A percentile compares a stretch with the other conserved stretches of the same genome.
phyloP scores from a whole-genome alignment of 2,888 invertebrate species.

The Ophion obscuratus region DNA sequence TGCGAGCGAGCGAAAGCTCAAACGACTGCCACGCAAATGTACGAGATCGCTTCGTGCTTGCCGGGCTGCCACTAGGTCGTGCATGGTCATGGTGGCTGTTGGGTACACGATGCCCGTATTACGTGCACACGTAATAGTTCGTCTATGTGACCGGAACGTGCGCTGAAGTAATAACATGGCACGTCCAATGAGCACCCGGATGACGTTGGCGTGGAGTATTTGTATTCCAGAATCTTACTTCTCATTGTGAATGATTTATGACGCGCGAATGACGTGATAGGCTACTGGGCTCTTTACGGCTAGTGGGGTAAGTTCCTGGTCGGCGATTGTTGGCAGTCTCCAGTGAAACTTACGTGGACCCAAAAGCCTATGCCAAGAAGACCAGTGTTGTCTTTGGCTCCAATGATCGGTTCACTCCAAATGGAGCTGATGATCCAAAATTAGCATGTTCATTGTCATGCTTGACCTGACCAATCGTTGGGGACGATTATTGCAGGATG shows the following conservation, averaged over 20 bases:
- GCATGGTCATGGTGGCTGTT: constrained; percentile 1
- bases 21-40: constrained; percentile 46
- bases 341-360: not conserved
- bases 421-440: not conserved
- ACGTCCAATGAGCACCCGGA: constrained; percentile 1
- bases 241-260: constrained; percentile 42
- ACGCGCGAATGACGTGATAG: not conserved
- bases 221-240: constrained; percentile 16
- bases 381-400: not conserved
- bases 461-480: not conserved
- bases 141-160: constrained; percentile 56
- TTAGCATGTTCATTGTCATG: not conserved
- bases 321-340: not conserved
- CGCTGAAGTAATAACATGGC: constrained; percentile 39
- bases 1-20: constrained; percentile 46
- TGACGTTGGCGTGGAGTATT: constrained; percentile 21
- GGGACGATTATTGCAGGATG: not conserved
- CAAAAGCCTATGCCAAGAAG: not conserved
- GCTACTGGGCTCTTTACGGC: not conserved
- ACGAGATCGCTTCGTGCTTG: constrained; percentile 56
- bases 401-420: too few relatives aligned
- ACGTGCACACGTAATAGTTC: constrained; percentile 15
- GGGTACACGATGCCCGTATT: constrained; percentile 36
- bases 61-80: constrained; percentile 23
- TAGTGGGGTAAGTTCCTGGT: not conserved